Percentiles rank a stretch among this genome's conserved stretches.
phyloP scores from a whole-genome alignment of 2,113 vertebrate species.

The Riparia riparia region DNA sequence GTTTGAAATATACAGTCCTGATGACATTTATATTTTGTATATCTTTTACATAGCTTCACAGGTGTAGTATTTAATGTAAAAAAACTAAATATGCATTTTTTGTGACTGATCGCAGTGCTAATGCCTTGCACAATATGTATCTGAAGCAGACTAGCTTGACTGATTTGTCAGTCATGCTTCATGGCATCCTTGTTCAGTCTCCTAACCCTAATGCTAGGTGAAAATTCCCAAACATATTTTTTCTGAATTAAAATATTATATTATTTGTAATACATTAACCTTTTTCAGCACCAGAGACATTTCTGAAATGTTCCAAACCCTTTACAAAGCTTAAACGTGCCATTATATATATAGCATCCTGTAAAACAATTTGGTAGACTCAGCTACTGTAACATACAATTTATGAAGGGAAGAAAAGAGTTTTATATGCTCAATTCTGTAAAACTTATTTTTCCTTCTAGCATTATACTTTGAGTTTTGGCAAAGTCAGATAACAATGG shows the following conservation, averaged over 20 bases:
- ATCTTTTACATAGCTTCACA: constrained; percentile 78
- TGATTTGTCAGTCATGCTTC: constrained; percentile 53
- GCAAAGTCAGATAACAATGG: constrained; percentile 15
- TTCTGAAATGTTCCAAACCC: constrained; percentile 34
- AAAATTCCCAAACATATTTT: constrained; percentile 44
- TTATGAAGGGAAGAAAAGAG: constrained; percentile 36
- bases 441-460: constrained; percentile 49
- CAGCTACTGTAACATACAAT: constrained; percentile 30
- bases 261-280: constrained; percentile 57
- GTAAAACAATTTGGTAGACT: constrained; percentile 20
- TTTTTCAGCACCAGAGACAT: constrained; percentile 61
- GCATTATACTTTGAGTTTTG: constrained; percentile 32
- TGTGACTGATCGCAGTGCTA: constrained; percentile 40
- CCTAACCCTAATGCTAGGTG: constrained; percentile 51
- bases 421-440: constrained; percentile 40
- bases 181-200: constrained; percentile 29
- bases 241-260: constrained; percentile 67
- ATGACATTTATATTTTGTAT: constrained; percentile 79
- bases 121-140: constrained; percentile 67
- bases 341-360: constrained; percentile 52
- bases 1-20: constrained; percentile 76
- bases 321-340: constrained; percentile 59
- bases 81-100: constrained; percentile 61
- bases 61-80: constrained; percentile 70
- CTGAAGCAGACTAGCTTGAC: constrained; percentile 53